Evolutionary conservation across 2,888 invertebrate genomes (phyloP), one percentile per base, ranked within the genome.

Genomic region (Synergus itoensis): DNA sequence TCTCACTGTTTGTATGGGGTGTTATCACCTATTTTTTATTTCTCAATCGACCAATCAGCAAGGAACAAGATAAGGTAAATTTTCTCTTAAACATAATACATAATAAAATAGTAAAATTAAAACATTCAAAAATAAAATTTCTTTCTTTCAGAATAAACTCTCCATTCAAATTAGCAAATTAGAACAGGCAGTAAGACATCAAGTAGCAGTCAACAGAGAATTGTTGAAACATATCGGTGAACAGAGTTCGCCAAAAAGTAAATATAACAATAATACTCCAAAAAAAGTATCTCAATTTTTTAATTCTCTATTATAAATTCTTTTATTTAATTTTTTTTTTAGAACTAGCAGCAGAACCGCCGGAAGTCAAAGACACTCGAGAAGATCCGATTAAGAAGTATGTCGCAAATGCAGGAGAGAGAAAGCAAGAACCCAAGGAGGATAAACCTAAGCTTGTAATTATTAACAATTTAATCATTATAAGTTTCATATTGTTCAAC

Each of bases 21-120:
- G 92, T 93, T 78, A 91, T 94, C 84, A 93, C 94, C 81, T 94
- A 94, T 88, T 93, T 93, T 88, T 91, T 93, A 80, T 93, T 94
- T 86, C 90, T 93, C 80, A 92, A 93, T 87, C 92, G 93, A 84
- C 93, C 93, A 63, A 88, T 91, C 73, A 91, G 90, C 85, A 91
- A 89, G 83, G 92, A 89, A 81, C 85, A 87, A 69, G 87, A 88
- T 77, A 88, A 88, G 86, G 90, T 91, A 77, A 14, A 62, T 28
- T 28, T 4, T 45, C 9, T 43, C 43, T 67, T 67, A 67, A 43
- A 63, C 21, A 64, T 53, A 21, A 48, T 63, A 14, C 48, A 14
- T 60, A 21, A 63, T 28, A 16, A 45, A 4, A 57, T 1, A 81
- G 64, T 53, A 28, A 53, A 77, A 69, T 43, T 76, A 18, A 62